Evolutionary conservation across 1,140 invertebrate species (phyloP).

Genomic region (Lepidotrigona ventralis): DNA sequence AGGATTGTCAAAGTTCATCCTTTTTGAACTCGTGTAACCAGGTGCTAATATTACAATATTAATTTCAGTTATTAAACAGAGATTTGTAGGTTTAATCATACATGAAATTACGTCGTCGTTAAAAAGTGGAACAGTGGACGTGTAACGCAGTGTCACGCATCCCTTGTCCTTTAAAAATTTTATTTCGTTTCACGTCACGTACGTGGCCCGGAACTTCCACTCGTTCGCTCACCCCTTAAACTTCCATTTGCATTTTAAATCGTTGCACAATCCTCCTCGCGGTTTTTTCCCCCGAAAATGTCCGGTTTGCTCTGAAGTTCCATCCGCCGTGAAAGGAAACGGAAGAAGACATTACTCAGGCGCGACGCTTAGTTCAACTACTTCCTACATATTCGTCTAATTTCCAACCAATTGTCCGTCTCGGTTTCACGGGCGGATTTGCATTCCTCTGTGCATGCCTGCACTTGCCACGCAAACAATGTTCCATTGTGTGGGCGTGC

Average conservation of each 20-base stretch:
- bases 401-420: slow-evolving; percentile 1
- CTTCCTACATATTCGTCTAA: slow-evolving; percentile 5
- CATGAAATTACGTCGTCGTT: background rate
- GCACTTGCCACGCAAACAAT: slow-evolving; percentile 34
- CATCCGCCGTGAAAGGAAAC: background rate
- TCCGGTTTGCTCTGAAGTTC: too few relatives aligned
- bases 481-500: slow-evolving; percentile 3
- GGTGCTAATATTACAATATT: background rate
- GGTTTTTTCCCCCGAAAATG: background rate
- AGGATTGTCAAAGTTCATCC: too few relatives aligned
- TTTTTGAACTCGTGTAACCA: background rate
- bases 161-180: too few relatives aligned
- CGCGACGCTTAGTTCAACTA: background rate
- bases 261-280: background rate
- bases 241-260: too few relatives aligned
- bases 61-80: background rate
- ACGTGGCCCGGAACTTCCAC: too few relatives aligned
- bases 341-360: background rate
- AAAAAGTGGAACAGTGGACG: background rate
- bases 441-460: background rate
- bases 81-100: background rate
- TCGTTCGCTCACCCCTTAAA: too few relatives aligned
- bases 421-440: background rate
- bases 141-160: too few relatives aligned
- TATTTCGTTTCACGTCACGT: too few relatives aligned